These are phyloP conservation scores for Mesocricetus auratus DNA, from an alignment of 2,113 vertebrate genomes.

Conservation along the genomic window DNA sequence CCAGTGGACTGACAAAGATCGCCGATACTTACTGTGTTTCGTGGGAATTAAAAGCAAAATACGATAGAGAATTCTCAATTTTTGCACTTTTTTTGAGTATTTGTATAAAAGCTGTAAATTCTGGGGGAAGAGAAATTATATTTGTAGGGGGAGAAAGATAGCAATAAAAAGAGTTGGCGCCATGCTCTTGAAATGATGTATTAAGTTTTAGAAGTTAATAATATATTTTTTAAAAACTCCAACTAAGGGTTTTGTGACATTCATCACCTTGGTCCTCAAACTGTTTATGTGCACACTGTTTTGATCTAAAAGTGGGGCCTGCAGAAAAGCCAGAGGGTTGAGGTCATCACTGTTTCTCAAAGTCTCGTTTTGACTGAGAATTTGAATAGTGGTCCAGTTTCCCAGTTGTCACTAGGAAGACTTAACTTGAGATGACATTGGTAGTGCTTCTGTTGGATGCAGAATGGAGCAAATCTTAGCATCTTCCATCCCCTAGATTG, in stretches of 20 bases:
- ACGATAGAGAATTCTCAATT: slow-evolving; percentile 85
- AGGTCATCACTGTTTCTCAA: slow-evolving; percentile 45
- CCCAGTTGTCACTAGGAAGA: slow-evolving; percentile 58
- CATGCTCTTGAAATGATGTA: slow-evolving; percentile 86
- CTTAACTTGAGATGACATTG: slow-evolving; percentile 43
- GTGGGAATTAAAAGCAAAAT: neutral
- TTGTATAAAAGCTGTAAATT: slow-evolving; percentile 91
- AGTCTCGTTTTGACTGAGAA: neutral
- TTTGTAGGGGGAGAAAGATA: slow-evolving; percentile 87
- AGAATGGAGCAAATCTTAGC: slow-evolving; percentile 27
- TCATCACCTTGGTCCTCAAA: slow-evolving; percentile 82
- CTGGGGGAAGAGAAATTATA: slow-evolving; percentile 85
- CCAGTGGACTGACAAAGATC: slow-evolving; percentile 70
- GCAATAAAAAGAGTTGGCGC: slow-evolving; percentile 88
- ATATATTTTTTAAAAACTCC: slow-evolving; percentile 83
- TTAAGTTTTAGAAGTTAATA: slow-evolving; percentile 85
- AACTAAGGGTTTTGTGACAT: slow-evolving; percentile 75
- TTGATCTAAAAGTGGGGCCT: slow-evolving; percentile 72
- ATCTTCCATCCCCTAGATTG: neutral
- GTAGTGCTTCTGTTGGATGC: slow-evolving; percentile 58
- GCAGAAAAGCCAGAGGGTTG: neutral
- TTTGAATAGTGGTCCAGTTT: slow-evolving; percentile 77
- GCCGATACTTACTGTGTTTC: neutral
- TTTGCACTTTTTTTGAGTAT: slow-evolving; percentile 93
- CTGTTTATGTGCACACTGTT: slow-evolving; percentile 77